A percentile compares a stretch with the other conserved stretches of the same genome.
Evolutionary conservation across 1,140 invertebrate genomes (phyloP).

Genomic region (Orius insidiosus): DNA sequence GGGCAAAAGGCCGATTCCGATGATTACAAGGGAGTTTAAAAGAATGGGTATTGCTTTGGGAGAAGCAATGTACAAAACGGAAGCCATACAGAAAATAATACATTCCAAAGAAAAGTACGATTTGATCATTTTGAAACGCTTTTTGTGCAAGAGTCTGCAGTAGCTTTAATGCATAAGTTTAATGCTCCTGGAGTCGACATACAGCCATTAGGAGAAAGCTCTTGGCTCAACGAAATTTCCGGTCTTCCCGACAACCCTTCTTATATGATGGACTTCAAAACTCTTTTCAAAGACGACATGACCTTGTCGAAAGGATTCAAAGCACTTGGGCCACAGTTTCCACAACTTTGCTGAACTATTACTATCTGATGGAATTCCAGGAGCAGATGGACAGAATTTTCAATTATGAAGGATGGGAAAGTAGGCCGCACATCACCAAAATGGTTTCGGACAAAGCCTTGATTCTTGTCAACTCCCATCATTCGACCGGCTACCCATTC

Average conservation of each 20-base stretch:
- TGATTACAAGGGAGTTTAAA: no score
- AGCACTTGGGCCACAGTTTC: background rate
- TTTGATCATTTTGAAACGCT: conserved; percentile 19
- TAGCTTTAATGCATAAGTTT: conserved; percentile 20
- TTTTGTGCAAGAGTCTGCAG: conserved; percentile 22
- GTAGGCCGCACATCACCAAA: conserved; percentile 34
- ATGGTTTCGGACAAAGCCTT: conserved; percentile 16
- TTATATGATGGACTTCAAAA: conserved; percentile 11
- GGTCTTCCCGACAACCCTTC: conserved; percentile 8
- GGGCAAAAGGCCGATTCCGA: no score
- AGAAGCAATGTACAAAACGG: no score
- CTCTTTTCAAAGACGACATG: conserved; percentile 3
- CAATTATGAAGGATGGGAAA: conserved; percentile 19
- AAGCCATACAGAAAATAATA: background rate
- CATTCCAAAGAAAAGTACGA: conserved; percentile 19
- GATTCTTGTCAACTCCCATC: conserved; percentile 24
- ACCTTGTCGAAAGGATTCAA: background rate
- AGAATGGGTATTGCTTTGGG: no score
- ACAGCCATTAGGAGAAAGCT: background rate
- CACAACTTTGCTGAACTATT: background rate
- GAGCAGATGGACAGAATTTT: conserved; percentile 3
- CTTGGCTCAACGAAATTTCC: conserved; percentile 11
- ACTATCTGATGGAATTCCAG: background rate
- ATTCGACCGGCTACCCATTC: conserved; percentile 1
- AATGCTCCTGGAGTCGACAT: conserved; percentile 19